A percentile compares a stretch with the other conserved stretches of the same genome.
These are phyloP conservation scores for Falco peregrinus DNA, from an alignment of 2,797 vertebrate species.

Conservation along the genomic window DNA sequence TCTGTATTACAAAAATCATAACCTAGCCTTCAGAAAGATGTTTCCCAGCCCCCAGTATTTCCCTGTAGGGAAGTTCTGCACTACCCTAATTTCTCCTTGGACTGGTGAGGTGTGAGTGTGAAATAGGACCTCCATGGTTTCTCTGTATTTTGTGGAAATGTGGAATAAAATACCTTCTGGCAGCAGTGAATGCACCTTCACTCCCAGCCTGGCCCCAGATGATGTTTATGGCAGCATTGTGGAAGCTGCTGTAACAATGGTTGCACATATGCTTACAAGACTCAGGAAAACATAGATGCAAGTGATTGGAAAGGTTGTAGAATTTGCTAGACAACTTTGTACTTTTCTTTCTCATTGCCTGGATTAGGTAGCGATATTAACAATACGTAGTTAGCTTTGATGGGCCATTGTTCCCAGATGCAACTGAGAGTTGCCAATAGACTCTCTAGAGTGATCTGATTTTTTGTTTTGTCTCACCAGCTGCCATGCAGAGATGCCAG, in stretches of 20 bases:
- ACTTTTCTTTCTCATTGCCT: background rate
- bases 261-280: background rate
- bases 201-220: background rate
- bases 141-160: background rate
- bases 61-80: background rate
- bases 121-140: background rate
- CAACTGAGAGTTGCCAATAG: constrained; percentile 63
- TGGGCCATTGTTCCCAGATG: constrained; percentile 70
- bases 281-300: background rate
- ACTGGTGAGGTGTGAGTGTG: background rate
- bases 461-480: constrained; percentile 63
- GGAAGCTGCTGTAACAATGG: background rate
- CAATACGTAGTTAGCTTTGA: constrained; percentile 54
- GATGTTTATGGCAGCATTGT: background rate
- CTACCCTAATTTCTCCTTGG: background rate
- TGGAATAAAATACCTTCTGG: background rate
- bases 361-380: constrained; percentile 47
- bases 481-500: constrained; percentile 57
- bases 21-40: background rate
- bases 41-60: constrained; percentile 2
- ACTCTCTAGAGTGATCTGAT: constrained; percentile 51
- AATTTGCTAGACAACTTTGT: background rate
- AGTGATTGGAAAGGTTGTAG: background rate
- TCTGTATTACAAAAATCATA: constrained; percentile 20
- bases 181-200: background rate